These are phyloP conservation scores for Periparus ater DNA, from an alignment of 2,797 vertebrate species.

Conservation along the genomic window DNA sequence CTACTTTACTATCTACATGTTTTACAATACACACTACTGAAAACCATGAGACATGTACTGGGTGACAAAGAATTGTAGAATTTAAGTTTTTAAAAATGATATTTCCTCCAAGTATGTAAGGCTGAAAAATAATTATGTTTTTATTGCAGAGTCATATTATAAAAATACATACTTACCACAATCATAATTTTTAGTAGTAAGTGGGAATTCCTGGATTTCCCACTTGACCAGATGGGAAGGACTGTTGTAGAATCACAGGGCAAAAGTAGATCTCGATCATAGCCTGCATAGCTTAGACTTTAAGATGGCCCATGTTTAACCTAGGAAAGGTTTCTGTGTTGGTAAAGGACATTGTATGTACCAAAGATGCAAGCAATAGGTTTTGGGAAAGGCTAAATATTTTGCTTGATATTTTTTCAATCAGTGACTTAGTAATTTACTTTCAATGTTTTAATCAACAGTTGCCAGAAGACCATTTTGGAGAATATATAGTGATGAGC, in stretches of 20 bases:
- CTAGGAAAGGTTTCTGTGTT: background rate
- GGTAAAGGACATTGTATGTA: background rate
- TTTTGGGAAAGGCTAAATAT: background rate
- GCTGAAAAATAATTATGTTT: background rate
- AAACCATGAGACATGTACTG: background rate
- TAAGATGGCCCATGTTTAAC: background rate
- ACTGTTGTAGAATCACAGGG: background rate
- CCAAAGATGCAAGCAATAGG: background rate
- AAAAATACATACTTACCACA: background rate
- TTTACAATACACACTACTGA: background rate
- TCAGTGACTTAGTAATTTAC: background rate
- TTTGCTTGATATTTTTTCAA: background rate
- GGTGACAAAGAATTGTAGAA: background rate
- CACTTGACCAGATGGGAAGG: background rate
- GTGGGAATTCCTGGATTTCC: background rate
- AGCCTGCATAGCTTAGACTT: background rate
- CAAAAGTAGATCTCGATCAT: fast-evolving
- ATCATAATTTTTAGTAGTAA: background rate
- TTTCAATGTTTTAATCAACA: background rate
- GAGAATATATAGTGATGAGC: background rate
- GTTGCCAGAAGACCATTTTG: background rate
- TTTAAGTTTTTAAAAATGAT: background rate
- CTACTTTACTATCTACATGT: background rate
- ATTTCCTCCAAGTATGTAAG: background rate
- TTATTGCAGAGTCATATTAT: background rate